A percentile compares a stretch with the other conserved stretches of the same genome.
Evolutionary conservation across 2,888 invertebrate genomes (phyloP).

Genomic region (Brachylomia viminalis): DNA sequence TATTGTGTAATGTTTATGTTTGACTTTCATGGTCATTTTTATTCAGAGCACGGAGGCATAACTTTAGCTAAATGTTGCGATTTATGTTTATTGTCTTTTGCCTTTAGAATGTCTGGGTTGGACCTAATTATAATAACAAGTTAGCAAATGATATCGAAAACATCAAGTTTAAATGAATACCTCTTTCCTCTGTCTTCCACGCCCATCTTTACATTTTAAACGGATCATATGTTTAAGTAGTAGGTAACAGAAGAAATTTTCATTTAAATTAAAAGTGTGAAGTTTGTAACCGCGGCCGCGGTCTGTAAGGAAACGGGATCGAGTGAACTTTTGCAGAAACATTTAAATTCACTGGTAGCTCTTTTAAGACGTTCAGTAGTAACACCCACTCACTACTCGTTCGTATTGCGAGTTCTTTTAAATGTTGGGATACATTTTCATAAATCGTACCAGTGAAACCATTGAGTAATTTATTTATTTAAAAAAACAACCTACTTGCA

Average conservation of each 20-base stretch:
- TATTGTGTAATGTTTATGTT: slow-evolving; percentile 66
- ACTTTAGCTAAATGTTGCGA: slow-evolving; percentile 51
- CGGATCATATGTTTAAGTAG: slow-evolving; percentile 65
- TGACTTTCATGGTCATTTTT: slow-evolving; percentile 53
- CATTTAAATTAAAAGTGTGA: slow-evolving; percentile 84
- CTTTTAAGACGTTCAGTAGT: slow-evolving; percentile 70
- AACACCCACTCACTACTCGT: slow-evolving; percentile 50
- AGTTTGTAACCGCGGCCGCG: slow-evolving; percentile 76
- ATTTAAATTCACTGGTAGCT: slow-evolving; percentile 76
- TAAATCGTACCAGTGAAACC: background rate
- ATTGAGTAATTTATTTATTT: background rate
- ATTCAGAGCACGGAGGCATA: slow-evolving; percentile 61
- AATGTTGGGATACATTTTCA: background rate
- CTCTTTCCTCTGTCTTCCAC: slow-evolving; percentile 32
- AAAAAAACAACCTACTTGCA: too few species aligned
- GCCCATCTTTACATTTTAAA: slow-evolving; percentile 58
- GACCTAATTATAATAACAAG: slow-evolving; percentile 17
- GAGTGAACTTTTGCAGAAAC: slow-evolving; percentile 76
- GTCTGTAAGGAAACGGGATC: slow-evolving; percentile 73
- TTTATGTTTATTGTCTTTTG: slow-evolving; percentile 57
- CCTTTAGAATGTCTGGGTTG: slow-evolving; percentile 23
- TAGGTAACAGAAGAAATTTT: slow-evolving; percentile 81
- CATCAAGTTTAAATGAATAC: slow-evolving; percentile 30
- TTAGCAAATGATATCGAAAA: slow-evolving; percentile 16
- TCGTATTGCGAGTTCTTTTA: slow-evolving; percentile 51